Conservation (phyloP, 2,888 invertebrate genomes). For the Acanthoscelides obtectus region DNA sequence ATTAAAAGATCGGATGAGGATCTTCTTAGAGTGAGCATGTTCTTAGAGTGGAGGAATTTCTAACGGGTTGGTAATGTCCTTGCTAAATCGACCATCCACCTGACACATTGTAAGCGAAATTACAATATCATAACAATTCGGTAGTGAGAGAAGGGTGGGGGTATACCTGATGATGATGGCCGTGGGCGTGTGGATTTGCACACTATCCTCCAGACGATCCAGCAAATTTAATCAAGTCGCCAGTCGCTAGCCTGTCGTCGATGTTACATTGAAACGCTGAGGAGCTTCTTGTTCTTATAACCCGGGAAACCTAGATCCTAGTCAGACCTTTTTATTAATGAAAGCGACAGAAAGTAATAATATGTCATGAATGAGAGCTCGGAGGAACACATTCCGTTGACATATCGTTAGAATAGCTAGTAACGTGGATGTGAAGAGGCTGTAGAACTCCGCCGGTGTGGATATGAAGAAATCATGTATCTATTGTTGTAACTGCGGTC, state of each 20-base stretch:
- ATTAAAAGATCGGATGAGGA: background rate
- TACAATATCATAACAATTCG: background rate
- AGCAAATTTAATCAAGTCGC: constrained; percentile 27
- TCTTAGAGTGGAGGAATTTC: background rate
- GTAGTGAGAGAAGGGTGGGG: background rate
- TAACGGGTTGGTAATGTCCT: background rate
- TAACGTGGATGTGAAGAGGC: too few relatives aligned
- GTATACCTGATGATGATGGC: constrained; percentile 25
- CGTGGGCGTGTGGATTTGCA: constrained; percentile 22
- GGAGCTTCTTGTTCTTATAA: background rate
- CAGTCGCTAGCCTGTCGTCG: constrained; percentile 15
- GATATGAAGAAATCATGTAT: too few relatives aligned
- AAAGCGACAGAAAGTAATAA: too few relatives aligned
- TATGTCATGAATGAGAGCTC: too few relatives aligned
- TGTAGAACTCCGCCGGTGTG: too few relatives aligned
- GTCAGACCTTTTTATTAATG: too few relatives aligned
- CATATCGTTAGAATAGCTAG: too few relatives aligned
- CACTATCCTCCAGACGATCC: constrained; percentile 18
- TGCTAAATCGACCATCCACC: background rate
- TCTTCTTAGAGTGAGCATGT: background rate
- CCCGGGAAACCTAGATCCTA: background rate
- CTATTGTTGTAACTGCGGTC: too few relatives aligned
- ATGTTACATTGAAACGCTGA: background rate
- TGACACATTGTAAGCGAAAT: background rate
- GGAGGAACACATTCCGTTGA: too few relatives aligned